These are phyloP conservation scores for Heliconius eleuchia DNA, from an alignment of 1,140 invertebrate genomes.

Conservation along the genomic window DNA sequence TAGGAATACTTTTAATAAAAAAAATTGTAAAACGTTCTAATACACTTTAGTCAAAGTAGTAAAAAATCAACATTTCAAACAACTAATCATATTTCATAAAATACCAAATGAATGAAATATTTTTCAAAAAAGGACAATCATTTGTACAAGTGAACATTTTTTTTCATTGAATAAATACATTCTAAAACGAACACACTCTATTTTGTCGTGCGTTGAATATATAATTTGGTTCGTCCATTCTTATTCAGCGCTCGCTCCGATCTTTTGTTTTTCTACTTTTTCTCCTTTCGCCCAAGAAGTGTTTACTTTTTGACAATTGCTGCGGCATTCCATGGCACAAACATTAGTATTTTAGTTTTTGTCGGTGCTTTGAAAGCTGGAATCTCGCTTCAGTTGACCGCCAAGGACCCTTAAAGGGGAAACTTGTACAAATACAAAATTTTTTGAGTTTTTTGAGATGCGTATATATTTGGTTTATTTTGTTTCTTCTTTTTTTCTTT, in stretches of 20 bases:
- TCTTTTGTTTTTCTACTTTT: constrained; percentile 68
- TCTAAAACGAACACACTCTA: constrained; percentile 2
- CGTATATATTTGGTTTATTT: constrained; percentile 1
- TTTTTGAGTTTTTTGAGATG: not conserved
- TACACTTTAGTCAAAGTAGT: too few relatives aligned
- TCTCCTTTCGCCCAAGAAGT: constrained; percentile 62
- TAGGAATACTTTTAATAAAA: not conserved
- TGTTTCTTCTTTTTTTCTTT: not conserved
- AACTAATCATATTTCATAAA: not conserved
- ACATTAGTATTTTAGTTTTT: constrained; percentile 66
- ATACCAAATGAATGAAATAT: not conserved
- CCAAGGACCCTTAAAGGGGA: constrained; percentile 19
- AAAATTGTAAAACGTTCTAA: not conserved
- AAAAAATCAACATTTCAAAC: too few relatives aligned
- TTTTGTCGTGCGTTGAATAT: constrained; percentile 56
- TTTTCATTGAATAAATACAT: not conserved
- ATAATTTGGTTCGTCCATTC: constrained; percentile 62
- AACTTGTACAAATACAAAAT: constrained; percentile 14
- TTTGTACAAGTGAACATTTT: not conserved
- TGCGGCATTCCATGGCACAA: constrained; percentile 61
- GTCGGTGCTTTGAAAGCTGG: constrained; percentile 49
- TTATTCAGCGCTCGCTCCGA: constrained; percentile 56
- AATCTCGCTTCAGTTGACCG: constrained; percentile 48
- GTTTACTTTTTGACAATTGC: constrained; percentile 76
- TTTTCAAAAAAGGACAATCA: not conserved